Evolutionary conservation across 1,140 invertebrate species (phyloP), one percentile per base, ranked within the genome.

Genomic region (Drosophila funebris): DNA sequence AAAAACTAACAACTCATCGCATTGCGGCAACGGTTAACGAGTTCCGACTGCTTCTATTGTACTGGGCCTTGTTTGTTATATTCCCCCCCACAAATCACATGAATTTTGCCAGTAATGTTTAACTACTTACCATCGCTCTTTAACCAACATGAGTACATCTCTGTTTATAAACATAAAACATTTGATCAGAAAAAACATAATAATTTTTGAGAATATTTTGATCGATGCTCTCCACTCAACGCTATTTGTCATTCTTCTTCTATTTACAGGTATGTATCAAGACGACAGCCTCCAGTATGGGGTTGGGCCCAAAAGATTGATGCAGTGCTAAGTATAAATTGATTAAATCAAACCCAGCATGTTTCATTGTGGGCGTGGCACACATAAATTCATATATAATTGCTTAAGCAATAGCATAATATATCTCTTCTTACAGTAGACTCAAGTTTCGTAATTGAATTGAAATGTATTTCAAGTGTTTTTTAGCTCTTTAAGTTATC

Each of bases 1-100:
- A 82, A 74, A 73, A 75, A 56, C 66, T 52, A 83, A 78, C 79
- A 83, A 82, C 79, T 82, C 79, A 82, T 78, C 54, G 64, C 60
- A 73, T 53, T 41, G 41, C 20, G 46, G 57, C 73, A 64, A 50
- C 50, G 39, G 39, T 73, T 83, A 83, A 83, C 79, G 79, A 83
- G 80, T 64, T 83, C 41, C 52, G 39, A 67, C 16, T 62, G 67
- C 37, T 54, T 36, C 70, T 31, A 68, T 73, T 68, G 70, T 81
- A 70, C 63, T 33, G 48, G 24, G 27, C 46, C 27, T 31, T 29
- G 46, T 50, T 50, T 50, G 37, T 41, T 16, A 41, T 41, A 3
- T 43, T 2, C 37, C 27, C 7, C 4, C 14, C 11, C 6, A 13
- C 18, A 27, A 24, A 22, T 39, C 29, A 22, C 11, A 16, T 41